phyloP scores from a whole-genome alignment of 2,113 vertebrate genomes.

The Atrichornis clamosus region DNA sequence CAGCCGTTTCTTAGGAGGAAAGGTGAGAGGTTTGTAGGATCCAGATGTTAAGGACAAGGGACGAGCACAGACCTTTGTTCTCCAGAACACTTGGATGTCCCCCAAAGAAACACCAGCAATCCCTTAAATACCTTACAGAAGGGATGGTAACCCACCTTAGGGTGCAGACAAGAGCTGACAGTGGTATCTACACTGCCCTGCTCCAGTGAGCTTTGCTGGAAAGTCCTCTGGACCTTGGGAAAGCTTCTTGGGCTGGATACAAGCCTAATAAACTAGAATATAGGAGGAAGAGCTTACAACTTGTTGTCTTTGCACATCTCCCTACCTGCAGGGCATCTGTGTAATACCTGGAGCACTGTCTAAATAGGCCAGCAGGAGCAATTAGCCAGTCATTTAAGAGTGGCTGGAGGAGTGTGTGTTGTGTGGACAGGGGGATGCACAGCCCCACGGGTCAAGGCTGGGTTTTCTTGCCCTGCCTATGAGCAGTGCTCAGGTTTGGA shows the following conservation, averaged over 20 bases:
- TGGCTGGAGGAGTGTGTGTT: not conserved
- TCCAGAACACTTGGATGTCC: not conserved
- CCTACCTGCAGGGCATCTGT: not conserved
- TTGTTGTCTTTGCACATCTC: not conserved
- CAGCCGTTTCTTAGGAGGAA: conserved; percentile 94
- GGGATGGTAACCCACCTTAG: not conserved
- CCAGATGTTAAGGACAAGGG: not conserved
- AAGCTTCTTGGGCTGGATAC: not conserved
- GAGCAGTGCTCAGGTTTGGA: not conserved
- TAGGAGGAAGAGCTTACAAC: not conserved
- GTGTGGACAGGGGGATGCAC: not conserved
- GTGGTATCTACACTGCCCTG: not conserved
- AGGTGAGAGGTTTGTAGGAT: conserved; percentile 72
- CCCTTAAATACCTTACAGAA: not conserved
- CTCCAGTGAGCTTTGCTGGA: not conserved
- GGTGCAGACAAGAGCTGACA: not conserved
- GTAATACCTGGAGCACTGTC: not conserved
- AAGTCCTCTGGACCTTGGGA: not conserved
- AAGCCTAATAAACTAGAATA: not conserved
- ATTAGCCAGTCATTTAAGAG: not conserved
- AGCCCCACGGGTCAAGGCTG: not conserved
- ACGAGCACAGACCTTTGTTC: not conserved
- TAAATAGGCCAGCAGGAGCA: not conserved
- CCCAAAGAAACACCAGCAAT: not conserved
- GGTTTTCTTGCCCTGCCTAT: not conserved